Conservation (phyloP, 2,797 vertebrate species). For the Crossoptilon crossoptilon region DNA sequence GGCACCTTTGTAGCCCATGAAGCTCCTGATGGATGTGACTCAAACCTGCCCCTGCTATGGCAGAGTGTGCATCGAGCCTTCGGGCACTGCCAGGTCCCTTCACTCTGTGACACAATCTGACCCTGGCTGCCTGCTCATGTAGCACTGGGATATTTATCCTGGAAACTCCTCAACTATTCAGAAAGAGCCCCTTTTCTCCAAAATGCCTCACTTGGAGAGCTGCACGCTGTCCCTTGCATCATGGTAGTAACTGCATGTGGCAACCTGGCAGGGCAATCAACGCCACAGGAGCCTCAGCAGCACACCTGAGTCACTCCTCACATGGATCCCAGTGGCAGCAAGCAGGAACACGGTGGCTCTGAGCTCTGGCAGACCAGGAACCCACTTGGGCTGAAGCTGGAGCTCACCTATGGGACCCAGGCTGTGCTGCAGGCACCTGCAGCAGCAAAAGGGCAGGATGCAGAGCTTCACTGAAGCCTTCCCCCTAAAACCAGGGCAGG, state of each 20-base stretch:
- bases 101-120: neutral
- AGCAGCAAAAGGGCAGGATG: neutral
- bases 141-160: neutral
- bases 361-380: neutral
- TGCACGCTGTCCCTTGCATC: neutral
- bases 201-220: constrained; percentile 2
- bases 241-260: accelerated
- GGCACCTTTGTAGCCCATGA: neutral
- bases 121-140: neutral
- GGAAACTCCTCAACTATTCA: constrained; percentile 14
- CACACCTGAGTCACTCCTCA: accelerated
- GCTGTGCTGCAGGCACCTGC: neutral
- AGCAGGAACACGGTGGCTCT: neutral
- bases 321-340: neutral
- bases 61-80: neutral
- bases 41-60: neutral
- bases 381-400: neutral
- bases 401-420: neutral
- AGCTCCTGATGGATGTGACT: neutral
- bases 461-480: neutral
- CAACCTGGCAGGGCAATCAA: neutral
- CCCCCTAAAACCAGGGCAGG: neutral
- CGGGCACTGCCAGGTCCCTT: neutral
- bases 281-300: accelerated
- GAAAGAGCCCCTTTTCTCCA: constrained; percentile 6